phyloP scores from a whole-genome alignment of 2,113 vertebrate genomes.

The Bufo bufo region DNA sequence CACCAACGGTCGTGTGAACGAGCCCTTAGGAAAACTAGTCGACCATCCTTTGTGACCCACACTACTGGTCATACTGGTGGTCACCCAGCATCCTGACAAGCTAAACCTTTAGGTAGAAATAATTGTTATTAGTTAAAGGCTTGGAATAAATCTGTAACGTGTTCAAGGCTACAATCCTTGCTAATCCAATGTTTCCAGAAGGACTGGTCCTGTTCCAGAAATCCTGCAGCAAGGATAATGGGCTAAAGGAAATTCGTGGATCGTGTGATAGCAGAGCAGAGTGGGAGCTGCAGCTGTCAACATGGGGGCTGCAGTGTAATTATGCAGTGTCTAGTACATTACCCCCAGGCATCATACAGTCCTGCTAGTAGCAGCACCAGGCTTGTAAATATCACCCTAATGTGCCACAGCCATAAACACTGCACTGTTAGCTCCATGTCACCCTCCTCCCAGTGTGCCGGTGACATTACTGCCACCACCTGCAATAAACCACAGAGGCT shows the following conservation, averaged over 20 bases:
- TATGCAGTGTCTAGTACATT: constrained; percentile 37
- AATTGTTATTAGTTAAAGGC: not conserved
- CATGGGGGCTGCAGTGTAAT: constrained; percentile 41
- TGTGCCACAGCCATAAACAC: constrained; percentile 28
- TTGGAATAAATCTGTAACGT: not conserved
- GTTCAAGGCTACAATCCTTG: not conserved
- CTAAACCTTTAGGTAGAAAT: not conserved
- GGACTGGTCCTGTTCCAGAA: constrained; percentile 20
- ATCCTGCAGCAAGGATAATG: not conserved
- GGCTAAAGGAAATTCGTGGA: not conserved
- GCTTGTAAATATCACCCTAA: constrained; percentile 44
- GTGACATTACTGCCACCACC: constrained; percentile 28
- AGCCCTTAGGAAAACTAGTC: not conserved
- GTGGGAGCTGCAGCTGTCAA: constrained; percentile 31
- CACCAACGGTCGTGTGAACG: too few relatives aligned
- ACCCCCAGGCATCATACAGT: constrained; percentile 29
- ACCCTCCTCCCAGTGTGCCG: not conserved
- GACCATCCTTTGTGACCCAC: not conserved
- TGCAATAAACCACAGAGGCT: constrained; percentile 34
- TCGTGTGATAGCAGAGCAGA: not conserved
- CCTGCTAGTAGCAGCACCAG: not conserved
- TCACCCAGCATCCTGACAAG: not conserved
- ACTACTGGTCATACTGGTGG: not conserved
- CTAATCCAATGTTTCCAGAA: constrained; percentile 6
- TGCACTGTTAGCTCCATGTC: constrained; percentile 11